Evolutionary conservation across 1,140 invertebrate species (phyloP).

Genomic region (Eurosta solidaginis): DNA sequence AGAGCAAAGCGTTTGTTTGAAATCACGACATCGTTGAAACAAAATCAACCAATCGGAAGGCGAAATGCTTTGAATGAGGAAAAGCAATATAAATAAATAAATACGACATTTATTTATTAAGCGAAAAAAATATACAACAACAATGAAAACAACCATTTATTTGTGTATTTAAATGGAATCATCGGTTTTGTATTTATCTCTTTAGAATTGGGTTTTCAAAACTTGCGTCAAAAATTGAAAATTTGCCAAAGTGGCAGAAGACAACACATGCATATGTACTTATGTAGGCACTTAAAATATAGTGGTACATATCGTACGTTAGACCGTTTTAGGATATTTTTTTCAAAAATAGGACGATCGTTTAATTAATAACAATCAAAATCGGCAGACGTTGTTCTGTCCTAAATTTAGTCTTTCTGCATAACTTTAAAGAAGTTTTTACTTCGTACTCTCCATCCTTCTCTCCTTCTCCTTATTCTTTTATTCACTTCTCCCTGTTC

Average conservation of each 20-base stretch:
- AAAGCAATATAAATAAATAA: not conserved
- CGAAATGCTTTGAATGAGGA: not conserved
- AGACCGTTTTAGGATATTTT: too few species aligned
- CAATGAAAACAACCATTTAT: not conserved
- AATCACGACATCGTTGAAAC: not conserved
- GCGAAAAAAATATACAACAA: not conserved
- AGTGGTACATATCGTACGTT: too few species aligned
- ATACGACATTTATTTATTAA: not conserved
- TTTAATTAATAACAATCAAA: too few species aligned
- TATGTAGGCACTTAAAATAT: not conserved
- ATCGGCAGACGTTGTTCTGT: too few species aligned
- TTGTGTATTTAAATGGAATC: not conserved
- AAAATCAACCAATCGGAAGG: not conserved
- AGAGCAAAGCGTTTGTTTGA: not conserved
- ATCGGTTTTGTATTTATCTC: not conserved
- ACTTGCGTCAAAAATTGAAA: constrained; percentile 23
- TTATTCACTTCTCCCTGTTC: too few species aligned
- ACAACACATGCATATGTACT: not conserved
- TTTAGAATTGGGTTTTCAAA: constrained; percentile 14
- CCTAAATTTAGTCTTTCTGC: too few species aligned
- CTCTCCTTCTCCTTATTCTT: too few species aligned
- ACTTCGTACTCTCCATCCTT: too few species aligned
- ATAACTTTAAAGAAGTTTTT: too few species aligned
- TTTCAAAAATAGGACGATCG: too few species aligned
- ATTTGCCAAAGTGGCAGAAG: constrained; percentile 9